These are phyloP conservation scores for Drosophila antonietae DNA, from an alignment of 2,888 invertebrate species.

Conservation along the genomic window DNA sequence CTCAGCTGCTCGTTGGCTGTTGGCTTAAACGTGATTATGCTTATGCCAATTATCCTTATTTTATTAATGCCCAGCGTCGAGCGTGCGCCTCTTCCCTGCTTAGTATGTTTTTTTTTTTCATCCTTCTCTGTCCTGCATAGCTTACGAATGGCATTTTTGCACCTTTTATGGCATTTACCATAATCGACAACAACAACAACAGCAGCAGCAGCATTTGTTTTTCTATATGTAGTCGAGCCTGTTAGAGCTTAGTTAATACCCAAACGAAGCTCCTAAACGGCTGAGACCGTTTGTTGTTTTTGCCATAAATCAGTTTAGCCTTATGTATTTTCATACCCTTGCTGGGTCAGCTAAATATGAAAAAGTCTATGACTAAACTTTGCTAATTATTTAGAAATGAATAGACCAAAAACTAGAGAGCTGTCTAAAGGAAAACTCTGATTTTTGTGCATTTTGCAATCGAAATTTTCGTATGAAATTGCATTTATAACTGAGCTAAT, in stretches of 20 bases:
- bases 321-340: conserved; percentile 4
- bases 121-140: conserved; percentile 18
- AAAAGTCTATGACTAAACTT: background rate
- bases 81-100: conserved; percentile 46
- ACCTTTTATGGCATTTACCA: conserved; percentile 73
- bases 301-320: conserved; percentile 55
- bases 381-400: background rate
- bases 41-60: conserved; percentile 83
- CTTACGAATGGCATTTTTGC: conserved; percentile 49
- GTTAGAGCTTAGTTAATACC: conserved; percentile 64
- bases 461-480: no score
- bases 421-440: no score
- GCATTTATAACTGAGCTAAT: background rate
- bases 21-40: conserved; percentile 83
- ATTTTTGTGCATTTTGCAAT: no score
- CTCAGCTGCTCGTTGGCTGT: conserved; percentile 66
- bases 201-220: conserved; percentile 54
- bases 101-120: background rate
- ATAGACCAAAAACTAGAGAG: no score
- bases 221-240: conserved; percentile 45
- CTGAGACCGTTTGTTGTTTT: conserved; percentile 35
- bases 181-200: conserved; percentile 60
- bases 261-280: conserved; percentile 33
- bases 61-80: conserved; percentile 77
- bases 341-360: background rate